phyloP scores from a whole-genome alignment of 1,140 invertebrate genomes.

The Oreohelix idahoensis region DNA sequence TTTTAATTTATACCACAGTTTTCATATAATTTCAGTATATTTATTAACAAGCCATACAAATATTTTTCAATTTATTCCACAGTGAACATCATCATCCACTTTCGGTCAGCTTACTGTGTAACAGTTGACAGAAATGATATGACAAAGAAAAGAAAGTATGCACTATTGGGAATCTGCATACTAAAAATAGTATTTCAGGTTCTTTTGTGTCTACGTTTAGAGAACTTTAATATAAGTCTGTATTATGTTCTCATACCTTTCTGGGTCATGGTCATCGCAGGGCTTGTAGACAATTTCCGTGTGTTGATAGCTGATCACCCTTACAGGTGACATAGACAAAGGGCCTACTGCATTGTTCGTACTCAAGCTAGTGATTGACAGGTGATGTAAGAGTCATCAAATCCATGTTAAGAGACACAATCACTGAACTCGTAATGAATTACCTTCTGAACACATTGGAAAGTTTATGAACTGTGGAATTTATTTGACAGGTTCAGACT shows the following conservation, averaged over 20 bases:
- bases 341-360: conserved; percentile 6
- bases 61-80: not conserved
- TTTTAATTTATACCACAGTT: too few relatives aligned
- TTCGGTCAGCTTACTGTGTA: not conserved
- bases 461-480: too few relatives aligned
- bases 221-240: conserved; percentile 22
- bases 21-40: too few relatives aligned
- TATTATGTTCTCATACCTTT: conserved; percentile 36
- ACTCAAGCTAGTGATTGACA: not conserved
- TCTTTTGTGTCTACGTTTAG: conserved; percentile 33
- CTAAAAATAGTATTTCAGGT: conserved; percentile 36
- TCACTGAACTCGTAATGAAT: too few relatives aligned
- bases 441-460: too few relatives aligned
- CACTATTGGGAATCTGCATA: conserved; percentile 24
- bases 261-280: conserved; percentile 23
- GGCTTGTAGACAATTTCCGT: conserved; percentile 31
- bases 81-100: conserved; percentile 43
- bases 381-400: not conserved
- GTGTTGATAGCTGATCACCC: conserved; percentile 8
- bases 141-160: conserved; percentile 35
- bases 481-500: too few relatives aligned
- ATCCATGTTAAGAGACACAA: too few relatives aligned
- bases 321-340: conserved; percentile 33
- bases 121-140: conserved; percentile 36
- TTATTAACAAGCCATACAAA: too few relatives aligned